phyloP scores from a whole-genome alignment of 2,113 vertebrate genomes.

The Brachyhypopomus gauderio region DNA sequence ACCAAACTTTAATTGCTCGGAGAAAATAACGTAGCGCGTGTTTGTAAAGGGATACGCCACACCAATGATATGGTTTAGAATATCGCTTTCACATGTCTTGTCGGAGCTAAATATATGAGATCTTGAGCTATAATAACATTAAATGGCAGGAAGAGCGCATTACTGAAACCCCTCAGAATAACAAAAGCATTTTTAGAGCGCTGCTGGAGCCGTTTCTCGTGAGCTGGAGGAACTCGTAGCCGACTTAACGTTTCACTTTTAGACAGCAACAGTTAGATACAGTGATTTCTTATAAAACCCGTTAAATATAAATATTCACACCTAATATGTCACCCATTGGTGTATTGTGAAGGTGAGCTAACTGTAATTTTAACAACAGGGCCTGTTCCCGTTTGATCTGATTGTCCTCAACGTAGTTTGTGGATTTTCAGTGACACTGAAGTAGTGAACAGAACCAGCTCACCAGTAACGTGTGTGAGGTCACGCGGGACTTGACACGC shows the following conservation, averaged over 20 bases:
- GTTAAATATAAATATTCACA: not conserved
- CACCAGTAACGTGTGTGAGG: not conserved
- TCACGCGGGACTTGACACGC: not conserved
- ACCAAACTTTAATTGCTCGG: constrained; percentile 28
- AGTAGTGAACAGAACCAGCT: not conserved
- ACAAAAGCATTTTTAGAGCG: not conserved
- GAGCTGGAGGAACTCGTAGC: not conserved
- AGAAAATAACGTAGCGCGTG: constrained; percentile 18
- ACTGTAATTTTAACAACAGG: not conserved
- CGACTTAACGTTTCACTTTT: not conserved
- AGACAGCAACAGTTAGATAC: not conserved
- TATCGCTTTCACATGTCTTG: constrained; percentile 36
- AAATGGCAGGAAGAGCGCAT: not conserved
- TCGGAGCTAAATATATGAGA: constrained; percentile 18
- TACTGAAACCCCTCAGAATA: not conserved
- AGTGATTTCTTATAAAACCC: not conserved
- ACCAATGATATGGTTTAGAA: not conserved
- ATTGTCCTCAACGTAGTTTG: constrained; percentile 45
- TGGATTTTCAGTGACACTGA: not conserved
- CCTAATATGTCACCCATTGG: not conserved
- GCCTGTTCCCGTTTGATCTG: constrained; percentile 61
- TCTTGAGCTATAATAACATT: constrained; percentile 15
- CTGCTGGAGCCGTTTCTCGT: not conserved
- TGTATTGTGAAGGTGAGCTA: not conserved
- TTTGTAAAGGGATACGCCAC: constrained; percentile 4